A percentile compares a stretch with the other conserved stretches of the same genome.
Evolutionary conservation across 2,113 vertebrate species (phyloP).

Genomic region (Parotia lawesii): DNA sequence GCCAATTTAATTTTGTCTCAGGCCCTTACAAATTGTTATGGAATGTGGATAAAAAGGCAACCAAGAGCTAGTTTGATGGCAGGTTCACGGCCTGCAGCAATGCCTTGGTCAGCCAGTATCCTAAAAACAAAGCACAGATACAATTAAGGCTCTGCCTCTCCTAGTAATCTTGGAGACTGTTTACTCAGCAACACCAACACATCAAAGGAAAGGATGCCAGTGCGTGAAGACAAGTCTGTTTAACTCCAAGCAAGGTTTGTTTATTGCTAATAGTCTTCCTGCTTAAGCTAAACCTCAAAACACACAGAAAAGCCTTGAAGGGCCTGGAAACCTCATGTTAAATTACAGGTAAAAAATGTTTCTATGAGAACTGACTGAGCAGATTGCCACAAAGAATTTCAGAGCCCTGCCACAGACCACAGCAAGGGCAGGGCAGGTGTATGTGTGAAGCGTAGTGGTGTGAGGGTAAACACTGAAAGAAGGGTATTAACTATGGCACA

Average conservation of each 20-base stretch:
- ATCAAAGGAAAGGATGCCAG: background rate
- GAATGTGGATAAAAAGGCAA: background rate
- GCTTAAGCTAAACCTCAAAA: background rate
- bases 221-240: background rate
- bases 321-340: background rate
- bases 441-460: background rate
- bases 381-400: background rate
- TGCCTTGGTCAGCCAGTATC: background rate
- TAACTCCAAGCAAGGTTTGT: background rate
- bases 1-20: background rate
- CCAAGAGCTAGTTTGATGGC: background rate
- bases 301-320: background rate
- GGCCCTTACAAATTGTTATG: background rate
- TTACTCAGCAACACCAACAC: background rate
- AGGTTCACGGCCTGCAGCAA: background rate
- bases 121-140: background rate
- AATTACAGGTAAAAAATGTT: background rate
- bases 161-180: background rate
- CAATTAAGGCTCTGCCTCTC: background rate
- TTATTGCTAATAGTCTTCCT: background rate
- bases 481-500: background rate
- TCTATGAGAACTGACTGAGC: background rate
- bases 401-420: background rate
- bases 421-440: background rate
- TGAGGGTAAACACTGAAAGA: background rate